Base-by-base conservation (phyloP, 2,888 invertebrate genomes). In the Coenonympha glycerion region DNA sequence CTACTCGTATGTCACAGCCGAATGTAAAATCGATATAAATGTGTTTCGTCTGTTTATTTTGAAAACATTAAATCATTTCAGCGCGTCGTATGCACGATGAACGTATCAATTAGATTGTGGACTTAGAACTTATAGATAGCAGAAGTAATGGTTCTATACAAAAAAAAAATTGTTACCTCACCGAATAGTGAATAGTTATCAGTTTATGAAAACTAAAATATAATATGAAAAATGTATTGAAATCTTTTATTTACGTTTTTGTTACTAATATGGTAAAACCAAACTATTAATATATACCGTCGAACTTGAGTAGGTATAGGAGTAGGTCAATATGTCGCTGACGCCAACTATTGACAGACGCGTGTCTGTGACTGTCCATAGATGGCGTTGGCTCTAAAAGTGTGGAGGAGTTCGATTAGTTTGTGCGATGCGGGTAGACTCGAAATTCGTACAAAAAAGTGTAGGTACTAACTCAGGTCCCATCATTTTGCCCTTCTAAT, bases 131-230 rank as follows among this genome's bases (percentile, higher is more conserved):
- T 66, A 66, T 74, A 78, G 78, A 71, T 74, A 65, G 73, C 75
- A 74, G 52, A 59, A 71, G 73, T 65, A n/a, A 73, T 71, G 77
- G 75, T 79, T 81, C 79, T 82, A 76, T 71, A 73, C 75, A n/a
- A n/a, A 73, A 76, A 73, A 76, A 45, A 73, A 77, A 76, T 85
- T 84, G 82, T 84, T 84, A 84, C 85, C 85, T 85, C 85, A 86
- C 84, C 84, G 79, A n/a, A 86, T 85, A 84, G 83, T 78, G 72
- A 67, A 79, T 85, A 85, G 82, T 79, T 79, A 79, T 79, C 78
- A 77, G 81, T 78, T 82, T 79, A 80, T 79, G 73, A 73, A 79
- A 79, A 79, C 73, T 79, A 76, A 69, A 83, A 82, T 83, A 83
- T 73, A 84, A 79, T 73, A 72, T 68, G 75, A 79, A 76, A 59